Evolutionary conservation across 2,797 vertebrate genomes (phyloP).

Genomic region (Anableps anableps): DNA sequence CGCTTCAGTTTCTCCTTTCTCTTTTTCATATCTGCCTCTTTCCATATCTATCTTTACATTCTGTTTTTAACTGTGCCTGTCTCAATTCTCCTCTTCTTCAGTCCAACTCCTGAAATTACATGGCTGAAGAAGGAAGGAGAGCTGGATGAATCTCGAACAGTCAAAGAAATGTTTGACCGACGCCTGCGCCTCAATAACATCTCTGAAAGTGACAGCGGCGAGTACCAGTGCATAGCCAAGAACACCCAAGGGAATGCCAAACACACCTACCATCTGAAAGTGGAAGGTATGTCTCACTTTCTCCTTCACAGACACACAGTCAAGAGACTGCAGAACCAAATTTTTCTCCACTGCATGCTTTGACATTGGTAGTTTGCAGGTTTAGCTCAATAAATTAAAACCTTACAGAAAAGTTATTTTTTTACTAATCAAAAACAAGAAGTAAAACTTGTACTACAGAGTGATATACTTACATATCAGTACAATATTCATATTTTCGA

Average conservation of each 20-base stretch:
- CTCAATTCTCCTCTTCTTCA: constrained; percentile 47
- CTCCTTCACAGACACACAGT: neutral
- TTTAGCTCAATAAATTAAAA: neutral
- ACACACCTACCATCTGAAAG: constrained; percentile 84
- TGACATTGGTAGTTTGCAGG: neutral
- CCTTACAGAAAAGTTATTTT: neutral
- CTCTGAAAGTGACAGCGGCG: constrained; percentile 84
- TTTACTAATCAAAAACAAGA: too few species aligned
- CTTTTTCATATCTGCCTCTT: neutral
- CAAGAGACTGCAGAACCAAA: neutral
- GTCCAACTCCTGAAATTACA: constrained; percentile 86
- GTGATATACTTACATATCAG: neutral
- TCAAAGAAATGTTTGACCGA: constrained; percentile 81
- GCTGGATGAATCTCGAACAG: constrained; percentile 76
- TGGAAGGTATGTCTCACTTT: constrained; percentile 81
- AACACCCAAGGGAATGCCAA: constrained; percentile 83
- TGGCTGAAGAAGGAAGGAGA: constrained; percentile 85
- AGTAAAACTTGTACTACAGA: neutral
- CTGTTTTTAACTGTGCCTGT: neutral
- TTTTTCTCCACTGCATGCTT: neutral
- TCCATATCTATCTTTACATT: neutral
- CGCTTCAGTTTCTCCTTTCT: neutral
- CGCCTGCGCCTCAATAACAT: constrained; percentile 85
- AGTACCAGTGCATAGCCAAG: constrained; percentile 88
- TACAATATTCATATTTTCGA: neutral